A percentile compares a stretch with the other conserved stretches of the same genome.
Evolutionary conservation across 1,140 invertebrate species (phyloP).

Genomic region (Trachymyrmex cornetzi): DNA sequence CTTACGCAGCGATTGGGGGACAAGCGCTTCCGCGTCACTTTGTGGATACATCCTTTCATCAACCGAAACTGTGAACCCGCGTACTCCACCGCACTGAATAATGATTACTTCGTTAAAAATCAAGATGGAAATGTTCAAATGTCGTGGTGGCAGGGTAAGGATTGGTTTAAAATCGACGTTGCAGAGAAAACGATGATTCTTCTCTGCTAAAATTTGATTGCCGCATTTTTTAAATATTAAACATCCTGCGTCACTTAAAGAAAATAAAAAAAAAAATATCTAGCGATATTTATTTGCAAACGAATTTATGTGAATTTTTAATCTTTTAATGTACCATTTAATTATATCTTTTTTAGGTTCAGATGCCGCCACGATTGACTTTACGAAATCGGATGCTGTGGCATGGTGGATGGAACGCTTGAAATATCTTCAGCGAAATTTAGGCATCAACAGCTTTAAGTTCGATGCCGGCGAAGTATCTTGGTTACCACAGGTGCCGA

Average conservation of each 20-base stretch:
- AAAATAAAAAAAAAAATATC: background rate
- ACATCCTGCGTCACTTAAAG: background rate
- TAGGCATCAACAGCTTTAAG: conserved; percentile 95
- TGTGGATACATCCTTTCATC: conserved; percentile 97
- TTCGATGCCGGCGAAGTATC: conserved; percentile 96
- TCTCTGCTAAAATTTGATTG: background rate
- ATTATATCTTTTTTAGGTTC: conserved; percentile 72
- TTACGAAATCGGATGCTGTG: conserved; percentile 91
- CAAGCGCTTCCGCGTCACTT: conserved; percentile 91
- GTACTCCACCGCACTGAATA: conserved; percentile 87
- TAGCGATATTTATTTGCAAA: background rate
- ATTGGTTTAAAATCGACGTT: background rate
- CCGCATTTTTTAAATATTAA: background rate
- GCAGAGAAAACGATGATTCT: background rate
- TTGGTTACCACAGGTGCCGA: conserved; percentile 88
- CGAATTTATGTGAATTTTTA: conserved; percentile 7
- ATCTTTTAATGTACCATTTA: background rate
- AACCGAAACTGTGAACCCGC: conserved; percentile 91
- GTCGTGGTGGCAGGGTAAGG: conserved; percentile 94
- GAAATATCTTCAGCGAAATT: conserved; percentile 85
- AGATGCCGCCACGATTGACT: conserved; percentile 90
- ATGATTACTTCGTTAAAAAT: conserved; percentile 89
- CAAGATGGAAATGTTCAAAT: conserved; percentile 87
- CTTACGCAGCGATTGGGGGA: conserved; percentile 88
- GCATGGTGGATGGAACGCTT: conserved; percentile 92